Percentiles rank a stretch among this genome's conserved stretches.
phyloP scores from a whole-genome alignment of 1,140 invertebrate genomes.

The Campoletis sonorensis region DNA sequence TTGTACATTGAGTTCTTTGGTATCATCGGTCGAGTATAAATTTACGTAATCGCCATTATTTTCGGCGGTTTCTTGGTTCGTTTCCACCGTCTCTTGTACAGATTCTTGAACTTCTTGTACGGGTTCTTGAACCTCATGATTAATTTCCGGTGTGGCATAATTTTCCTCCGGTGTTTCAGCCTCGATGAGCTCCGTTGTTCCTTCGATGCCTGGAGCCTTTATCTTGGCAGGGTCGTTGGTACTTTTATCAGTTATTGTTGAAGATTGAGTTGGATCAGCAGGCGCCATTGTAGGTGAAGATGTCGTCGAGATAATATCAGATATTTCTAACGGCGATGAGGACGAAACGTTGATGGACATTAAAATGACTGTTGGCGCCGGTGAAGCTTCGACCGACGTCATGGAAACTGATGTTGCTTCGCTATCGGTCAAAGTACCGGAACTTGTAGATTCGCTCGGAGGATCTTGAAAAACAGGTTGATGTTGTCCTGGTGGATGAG shows the following conservation, averaged over 20 bases:
- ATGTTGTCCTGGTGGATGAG: constrained; percentile 61
- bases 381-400: neutral
- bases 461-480: constrained; percentile 50
- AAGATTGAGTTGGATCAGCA: neutral
- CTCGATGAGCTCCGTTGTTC: constrained; percentile 52
- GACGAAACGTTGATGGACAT: no score
- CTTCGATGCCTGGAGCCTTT: neutral
- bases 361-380: neutral
- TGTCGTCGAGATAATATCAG: neutral
- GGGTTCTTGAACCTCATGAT: constrained; percentile 64
- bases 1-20: neutral
- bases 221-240: neutral
- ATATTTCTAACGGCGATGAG: no score
- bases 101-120: constrained; percentile 61
- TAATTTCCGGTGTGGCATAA: constrained; percentile 68
- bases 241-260: constrained; percentile 23
- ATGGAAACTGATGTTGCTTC: neutral
- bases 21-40: neutral
- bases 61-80: constrained; percentile 45
- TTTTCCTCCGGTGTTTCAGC: constrained; percentile 65
- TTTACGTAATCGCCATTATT: neutral
- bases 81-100: constrained; percentile 46
- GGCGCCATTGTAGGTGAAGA: no score
- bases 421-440: neutral
- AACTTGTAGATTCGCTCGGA: neutral